Evolutionary conservation across 2,888 invertebrate species (phyloP).

Genomic region (Calliphora vomitoria): DNA sequence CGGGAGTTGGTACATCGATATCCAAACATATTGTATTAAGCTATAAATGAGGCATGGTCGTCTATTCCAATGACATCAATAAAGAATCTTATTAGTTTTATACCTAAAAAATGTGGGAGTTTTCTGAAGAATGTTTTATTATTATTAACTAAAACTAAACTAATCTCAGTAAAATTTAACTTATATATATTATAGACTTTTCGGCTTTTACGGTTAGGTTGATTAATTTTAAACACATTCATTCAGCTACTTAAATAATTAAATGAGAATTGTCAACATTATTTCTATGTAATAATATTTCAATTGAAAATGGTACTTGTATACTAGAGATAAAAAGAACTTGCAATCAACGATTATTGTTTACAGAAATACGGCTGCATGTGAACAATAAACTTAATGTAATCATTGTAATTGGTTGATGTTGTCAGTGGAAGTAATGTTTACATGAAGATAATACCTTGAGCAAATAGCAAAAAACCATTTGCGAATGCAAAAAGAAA

Average conservation of each 20-base stretch:
- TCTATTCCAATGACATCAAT: too few species aligned
- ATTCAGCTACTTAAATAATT: not conserved
- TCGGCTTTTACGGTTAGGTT: too few species aligned
- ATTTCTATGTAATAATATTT: not conserved
- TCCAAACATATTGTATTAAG: too few species aligned
- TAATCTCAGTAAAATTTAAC: too few species aligned
- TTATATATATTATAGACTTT: too few species aligned
- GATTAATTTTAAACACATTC: too few species aligned
- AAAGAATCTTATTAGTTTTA: too few species aligned
- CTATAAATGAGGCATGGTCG: too few species aligned
- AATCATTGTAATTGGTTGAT: slow-evolving; percentile 5
- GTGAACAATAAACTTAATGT: slow-evolving; percentile 46
- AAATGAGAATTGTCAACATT: not conserved
- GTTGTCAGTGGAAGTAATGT: slow-evolving; percentile 31
- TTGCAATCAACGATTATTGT: slow-evolving; percentile 53
- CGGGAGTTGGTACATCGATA: too few species aligned
- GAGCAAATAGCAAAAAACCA: slow-evolving; percentile 23
- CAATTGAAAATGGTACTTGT: not conserved
- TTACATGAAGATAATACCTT: slow-evolving; percentile 43
- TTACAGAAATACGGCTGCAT: slow-evolving; percentile 29
- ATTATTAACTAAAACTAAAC: too few species aligned
- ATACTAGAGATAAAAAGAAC: slow-evolving; percentile 34
- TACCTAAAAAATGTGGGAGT: too few species aligned
- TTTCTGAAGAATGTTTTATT: too few species aligned
- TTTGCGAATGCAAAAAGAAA: slow-evolving; percentile 10